A percentile compares a stretch with the other conserved stretches of the same genome.
Evolutionary conservation across 2,113 vertebrate species (phyloP).

Genomic region (Dromas ardeola): DNA sequence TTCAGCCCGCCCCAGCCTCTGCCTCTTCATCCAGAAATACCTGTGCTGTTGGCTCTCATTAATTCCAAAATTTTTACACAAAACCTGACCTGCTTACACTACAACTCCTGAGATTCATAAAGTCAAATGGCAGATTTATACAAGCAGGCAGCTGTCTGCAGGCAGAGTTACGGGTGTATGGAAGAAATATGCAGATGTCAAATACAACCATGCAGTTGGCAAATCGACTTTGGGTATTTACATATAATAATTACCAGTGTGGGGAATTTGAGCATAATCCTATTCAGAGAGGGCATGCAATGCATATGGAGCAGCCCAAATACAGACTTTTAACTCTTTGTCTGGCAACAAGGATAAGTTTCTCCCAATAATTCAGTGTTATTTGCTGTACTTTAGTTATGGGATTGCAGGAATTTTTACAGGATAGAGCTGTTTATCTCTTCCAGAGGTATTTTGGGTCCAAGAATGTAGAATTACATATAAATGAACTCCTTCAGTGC

Average conservation of each 20-base stretch:
- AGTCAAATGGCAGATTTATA: constrained; percentile 11
- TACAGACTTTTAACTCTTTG: neutral
- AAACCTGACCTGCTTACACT: neutral
- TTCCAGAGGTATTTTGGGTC: neutral
- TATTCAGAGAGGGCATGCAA: neutral
- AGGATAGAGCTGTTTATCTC: neutral
- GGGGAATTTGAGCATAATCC: neutral
- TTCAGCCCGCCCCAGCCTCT: neutral
- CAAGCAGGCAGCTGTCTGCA: neutral
- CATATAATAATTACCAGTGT: constrained; percentile 13
- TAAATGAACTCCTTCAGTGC: neutral
- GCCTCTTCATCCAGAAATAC: neutral
- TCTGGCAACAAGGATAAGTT: neutral
- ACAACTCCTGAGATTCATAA: neutral
- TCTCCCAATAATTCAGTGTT: neutral
- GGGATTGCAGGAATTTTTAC: neutral
- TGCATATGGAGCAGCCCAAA: constrained; percentile 12
- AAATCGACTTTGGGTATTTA: constrained; percentile 8
- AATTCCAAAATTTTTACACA: neutral
- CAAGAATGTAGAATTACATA: neutral
- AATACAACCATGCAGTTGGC: neutral
- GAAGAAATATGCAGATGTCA: constrained; percentile 31
- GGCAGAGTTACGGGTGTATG: neutral
- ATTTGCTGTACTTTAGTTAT: neutral
- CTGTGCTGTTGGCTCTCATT: neutral